Evolutionary conservation across 2,797 vertebrate species (phyloP), one percentile per base, ranked within the genome.

Genomic region (Neomorphus geoffroyi): DNA sequence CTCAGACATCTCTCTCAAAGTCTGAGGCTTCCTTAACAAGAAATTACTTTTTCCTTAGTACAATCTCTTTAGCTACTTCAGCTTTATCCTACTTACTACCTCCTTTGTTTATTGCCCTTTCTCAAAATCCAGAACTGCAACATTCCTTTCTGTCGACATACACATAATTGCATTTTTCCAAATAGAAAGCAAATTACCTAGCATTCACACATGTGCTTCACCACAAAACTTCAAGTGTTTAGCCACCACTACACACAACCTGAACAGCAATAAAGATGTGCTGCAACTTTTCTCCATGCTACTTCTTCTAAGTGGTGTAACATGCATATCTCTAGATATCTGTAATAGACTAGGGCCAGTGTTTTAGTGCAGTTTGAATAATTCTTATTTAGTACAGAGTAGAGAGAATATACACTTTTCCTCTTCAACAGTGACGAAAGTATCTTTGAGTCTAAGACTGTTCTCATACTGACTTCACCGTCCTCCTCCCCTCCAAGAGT

Each of bases 31-130:
- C 78, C 53, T 72, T 70, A 73, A 82, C 26, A 87, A 41, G 39
- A 69, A 79, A 82, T 82, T 60, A 80, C 60, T 92, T 77, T 10
- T 10, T 89, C 41, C 43, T 86, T 54, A 35, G 17, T n/a, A 70
- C 39, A 70, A 54, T 32, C 43, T 45, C 41, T 75, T 88, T 27
- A 67, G 30, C 37, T 74, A 64, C 41, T 95, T 80, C 53, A 46
- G 18, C 74, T 93, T 91, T 86, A 50, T 50, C 30, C 54, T 51
- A 32, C 60, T 66, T 18, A 22, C 27, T 57, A 22, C 4, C 13
- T 66, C 10, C 30, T 39, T 22, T 69, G 37, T 62, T 66, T 64
- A 75, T n/a, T 69, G 70, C 32, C 43, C 37, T 28, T 60, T 82
- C 84, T 89, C 80, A 91, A 77, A 62, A 79, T 26, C 33, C 14